phyloP scores from a whole-genome alignment of 2,888 invertebrate species.

The Cantharis rustica region DNA sequence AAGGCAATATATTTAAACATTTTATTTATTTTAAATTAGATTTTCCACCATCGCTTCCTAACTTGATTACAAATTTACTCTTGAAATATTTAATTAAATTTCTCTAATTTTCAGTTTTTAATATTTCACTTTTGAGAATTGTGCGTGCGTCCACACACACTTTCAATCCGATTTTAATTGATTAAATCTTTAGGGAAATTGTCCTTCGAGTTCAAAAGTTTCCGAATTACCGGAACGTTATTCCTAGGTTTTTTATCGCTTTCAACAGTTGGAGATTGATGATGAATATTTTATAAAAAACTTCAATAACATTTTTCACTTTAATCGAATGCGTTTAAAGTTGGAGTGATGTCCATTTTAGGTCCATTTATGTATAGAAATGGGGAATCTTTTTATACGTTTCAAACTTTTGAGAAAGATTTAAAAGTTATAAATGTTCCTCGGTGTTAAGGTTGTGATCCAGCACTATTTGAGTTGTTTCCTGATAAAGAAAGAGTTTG shows the following conservation, averaged over 20 bases:
- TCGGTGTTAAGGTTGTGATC: not conserved
- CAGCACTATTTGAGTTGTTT: not conserved
- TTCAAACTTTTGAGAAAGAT: not conserved
- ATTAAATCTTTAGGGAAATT: not conserved
- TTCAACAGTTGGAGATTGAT: not conserved
- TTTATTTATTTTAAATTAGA: not conserved
- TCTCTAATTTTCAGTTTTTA: not conserved
- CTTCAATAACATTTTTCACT: not conserved
- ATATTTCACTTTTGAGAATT: not conserved
- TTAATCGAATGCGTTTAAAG: not conserved
- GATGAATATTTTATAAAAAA: not conserved
- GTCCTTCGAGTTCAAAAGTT: not conserved
- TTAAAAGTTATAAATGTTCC: not conserved
- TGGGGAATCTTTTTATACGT: not conserved
- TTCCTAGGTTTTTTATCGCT: not conserved
- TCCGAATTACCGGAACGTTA: not conserved
- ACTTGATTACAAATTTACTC: not conserved
- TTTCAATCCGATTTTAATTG: not conserved
- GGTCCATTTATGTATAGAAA: not conserved
- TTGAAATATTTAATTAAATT: not conserved
- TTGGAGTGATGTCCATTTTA: not conserved
- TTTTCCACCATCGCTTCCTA: not conserved
- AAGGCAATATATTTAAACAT: not conserved
- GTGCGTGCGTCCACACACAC: not conserved
- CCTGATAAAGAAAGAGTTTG: not conserved